Percentiles rank a stretch among this genome's conserved stretches.
Conservation (phyloP, 2,113 vertebrate species). For the Spea bombifrons region DNA sequence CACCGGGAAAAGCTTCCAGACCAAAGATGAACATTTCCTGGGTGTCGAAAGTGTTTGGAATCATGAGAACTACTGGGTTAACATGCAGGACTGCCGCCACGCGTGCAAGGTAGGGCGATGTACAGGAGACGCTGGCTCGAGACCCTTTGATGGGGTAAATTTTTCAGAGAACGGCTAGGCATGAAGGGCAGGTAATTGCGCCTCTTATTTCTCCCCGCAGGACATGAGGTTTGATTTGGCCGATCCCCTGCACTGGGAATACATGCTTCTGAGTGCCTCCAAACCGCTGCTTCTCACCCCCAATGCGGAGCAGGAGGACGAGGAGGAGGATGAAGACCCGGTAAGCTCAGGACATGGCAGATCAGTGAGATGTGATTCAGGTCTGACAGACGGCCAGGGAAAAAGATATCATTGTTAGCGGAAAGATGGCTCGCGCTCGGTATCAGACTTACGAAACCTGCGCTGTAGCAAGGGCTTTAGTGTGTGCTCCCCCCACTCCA, state of each 20-base stretch:
- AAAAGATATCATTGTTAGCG: too few species aligned
- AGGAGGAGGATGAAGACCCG: constrained; percentile 9
- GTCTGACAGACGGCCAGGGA: too few species aligned
- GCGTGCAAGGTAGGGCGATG: constrained; percentile 69
- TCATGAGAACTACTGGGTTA: constrained; percentile 86
- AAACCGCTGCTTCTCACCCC: constrained; percentile 50
- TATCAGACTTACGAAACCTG: too few species aligned
- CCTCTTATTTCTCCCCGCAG: constrained; percentile 57
- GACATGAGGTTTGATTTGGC: constrained; percentile 78
- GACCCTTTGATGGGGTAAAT: neutral
- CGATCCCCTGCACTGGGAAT: constrained; percentile 76
- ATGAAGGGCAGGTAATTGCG: too few species aligned
- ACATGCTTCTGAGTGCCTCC: constrained; percentile 60
- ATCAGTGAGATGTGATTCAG: too few species aligned
- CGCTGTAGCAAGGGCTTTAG: too few species aligned
- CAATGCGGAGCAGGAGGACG: constrained; percentile 48
- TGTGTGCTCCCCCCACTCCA: too few species aligned
- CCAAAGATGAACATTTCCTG: constrained; percentile 69
- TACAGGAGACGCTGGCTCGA: too few species aligned
- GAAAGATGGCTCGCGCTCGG: too few species aligned
- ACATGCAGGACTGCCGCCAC: constrained; percentile 85
- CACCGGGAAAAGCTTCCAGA: constrained; percentile 68
- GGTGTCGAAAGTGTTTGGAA: constrained; percentile 92
- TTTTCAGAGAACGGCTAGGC: neutral
- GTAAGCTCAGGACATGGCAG: neutral